These are phyloP conservation scores for Pandemis cinnamomeana DNA, from an alignment of 2,888 invertebrate species.

Conservation along the genomic window DNA sequence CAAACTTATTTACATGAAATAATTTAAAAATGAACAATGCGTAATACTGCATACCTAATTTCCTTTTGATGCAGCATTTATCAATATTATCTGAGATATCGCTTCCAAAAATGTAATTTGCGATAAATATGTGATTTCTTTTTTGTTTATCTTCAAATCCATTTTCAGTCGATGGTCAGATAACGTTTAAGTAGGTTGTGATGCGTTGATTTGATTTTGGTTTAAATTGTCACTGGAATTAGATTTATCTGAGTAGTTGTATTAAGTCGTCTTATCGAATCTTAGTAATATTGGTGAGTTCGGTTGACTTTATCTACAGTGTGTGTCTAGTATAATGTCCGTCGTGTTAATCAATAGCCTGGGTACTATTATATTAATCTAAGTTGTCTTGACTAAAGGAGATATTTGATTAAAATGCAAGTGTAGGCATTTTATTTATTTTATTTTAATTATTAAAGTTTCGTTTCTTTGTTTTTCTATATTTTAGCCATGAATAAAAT, in stretches of 20 bases:
- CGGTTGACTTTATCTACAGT: conserved; percentile 29
- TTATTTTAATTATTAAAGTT: no score
- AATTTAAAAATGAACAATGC: conserved; percentile 15
- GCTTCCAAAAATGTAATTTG: conserved; percentile 72
- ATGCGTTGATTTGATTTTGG: conserved; percentile 49
- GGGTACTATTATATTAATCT: neutral
- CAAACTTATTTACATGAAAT: neutral
- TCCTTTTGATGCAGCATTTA: conserved; percentile 51
- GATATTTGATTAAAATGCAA: neutral
- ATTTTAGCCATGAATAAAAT: no score
- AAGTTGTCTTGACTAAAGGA: neutral
- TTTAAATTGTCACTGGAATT: conserved; percentile 24
- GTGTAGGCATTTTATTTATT: no score
- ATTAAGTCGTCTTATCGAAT: conserved; percentile 43
- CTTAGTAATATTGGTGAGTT: conserved; percentile 42
- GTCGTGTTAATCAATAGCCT: neutral
- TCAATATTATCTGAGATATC: conserved; percentile 69
- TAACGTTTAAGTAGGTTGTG: conserved; percentile 73
- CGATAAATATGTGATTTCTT: conserved; percentile 77
- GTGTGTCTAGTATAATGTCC: no score
- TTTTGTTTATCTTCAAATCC: conserved; percentile 73
- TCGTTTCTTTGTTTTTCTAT: no score
- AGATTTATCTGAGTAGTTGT: conserved; percentile 17
- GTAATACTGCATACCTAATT: neutral
- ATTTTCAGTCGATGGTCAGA: conserved; percentile 79